A percentile compares a stretch with the other conserved stretches of the same genome.
These are phyloP conservation scores for Schizothorax lantsangensis DNA, from an alignment of 2,797 vertebrate genomes.

Conservation along the genomic window DNA sequence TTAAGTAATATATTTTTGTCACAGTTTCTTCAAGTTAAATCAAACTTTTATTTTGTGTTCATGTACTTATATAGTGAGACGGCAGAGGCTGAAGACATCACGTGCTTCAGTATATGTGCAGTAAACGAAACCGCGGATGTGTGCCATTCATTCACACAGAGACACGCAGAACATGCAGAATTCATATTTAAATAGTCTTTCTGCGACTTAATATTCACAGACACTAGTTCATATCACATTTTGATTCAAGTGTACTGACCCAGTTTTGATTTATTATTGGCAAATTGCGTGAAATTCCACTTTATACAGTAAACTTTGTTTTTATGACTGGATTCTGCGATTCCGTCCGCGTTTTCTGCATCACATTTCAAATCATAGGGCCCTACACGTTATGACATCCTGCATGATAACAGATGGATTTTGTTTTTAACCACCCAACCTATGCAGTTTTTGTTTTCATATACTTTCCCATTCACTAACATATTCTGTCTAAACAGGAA, in stretches of 20 bases:
- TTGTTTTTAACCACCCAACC: constrained; percentile 2
- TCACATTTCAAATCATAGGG: too few species aligned
- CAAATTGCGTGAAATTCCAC: neutral
- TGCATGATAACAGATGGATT: neutral
- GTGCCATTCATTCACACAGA: neutral
- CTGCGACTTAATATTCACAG: neutral
- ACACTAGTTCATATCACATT: neutral
- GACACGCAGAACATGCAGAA: too few species aligned
- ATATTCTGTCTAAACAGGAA: constrained; percentile 38
- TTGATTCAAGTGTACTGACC: neutral
- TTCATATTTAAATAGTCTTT: neutral
- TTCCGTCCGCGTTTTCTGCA: too few species aligned
- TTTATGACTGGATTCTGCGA: neutral
- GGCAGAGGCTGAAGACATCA: too few species aligned
- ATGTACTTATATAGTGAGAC: too few species aligned
- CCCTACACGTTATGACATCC: neutral
- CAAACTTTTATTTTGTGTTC: too few species aligned
- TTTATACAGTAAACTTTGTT: neutral
- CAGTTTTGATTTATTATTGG: neutral
- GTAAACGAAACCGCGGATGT: too few species aligned
- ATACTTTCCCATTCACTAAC: constrained; percentile 1
- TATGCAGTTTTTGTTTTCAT: constrained; percentile 23
- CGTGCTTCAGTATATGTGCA: too few species aligned
- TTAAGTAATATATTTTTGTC: too few species aligned
- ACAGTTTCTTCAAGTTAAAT: too few species aligned